phyloP scores from a whole-genome alignment of 2,888 invertebrate genomes.

The Cheilosia pagana region DNA sequence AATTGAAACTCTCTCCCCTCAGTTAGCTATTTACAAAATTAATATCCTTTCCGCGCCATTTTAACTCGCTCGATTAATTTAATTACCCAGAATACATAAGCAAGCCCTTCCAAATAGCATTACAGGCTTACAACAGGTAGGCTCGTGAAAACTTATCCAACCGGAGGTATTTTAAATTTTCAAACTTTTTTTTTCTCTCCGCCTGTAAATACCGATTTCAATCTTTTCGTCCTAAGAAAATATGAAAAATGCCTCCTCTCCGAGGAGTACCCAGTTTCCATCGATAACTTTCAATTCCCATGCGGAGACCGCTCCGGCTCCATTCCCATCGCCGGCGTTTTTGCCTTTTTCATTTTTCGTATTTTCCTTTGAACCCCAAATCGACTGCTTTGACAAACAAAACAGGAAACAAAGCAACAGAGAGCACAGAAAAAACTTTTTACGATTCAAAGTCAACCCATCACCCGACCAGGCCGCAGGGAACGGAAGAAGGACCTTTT shows the following conservation, averaged over 20 bases:
- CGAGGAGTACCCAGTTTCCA: slow-evolving; percentile 17
- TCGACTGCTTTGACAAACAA: slow-evolving; percentile 71
- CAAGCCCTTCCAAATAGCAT: slow-evolving; percentile 41
- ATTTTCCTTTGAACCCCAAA: slow-evolving; percentile 64
- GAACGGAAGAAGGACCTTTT: slow-evolving; percentile 59
- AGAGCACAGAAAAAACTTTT: slow-evolving; percentile 24
- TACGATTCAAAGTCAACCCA: slow-evolving; percentile 63
- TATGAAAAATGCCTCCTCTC: slow-evolving; percentile 33
- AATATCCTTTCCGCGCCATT: not conserved
- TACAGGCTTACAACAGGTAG: slow-evolving; percentile 55
- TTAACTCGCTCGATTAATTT: slow-evolving; percentile 67
- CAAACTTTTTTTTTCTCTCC: slow-evolving; percentile 25
- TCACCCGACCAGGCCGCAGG: slow-evolving; percentile 48
- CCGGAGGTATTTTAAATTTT: slow-evolving; percentile 55
- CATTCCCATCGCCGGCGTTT: slow-evolving; percentile 21
- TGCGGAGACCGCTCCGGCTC: slow-evolving; percentile 13
- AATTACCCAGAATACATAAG: slow-evolving; percentile 56
- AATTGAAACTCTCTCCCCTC: too few species aligned
- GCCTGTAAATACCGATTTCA: slow-evolving; percentile 33
- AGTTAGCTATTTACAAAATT: not conserved
- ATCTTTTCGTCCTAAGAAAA: slow-evolving; percentile 33
- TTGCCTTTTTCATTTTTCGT: slow-evolving; percentile 35
- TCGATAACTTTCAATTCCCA: slow-evolving; percentile 59
- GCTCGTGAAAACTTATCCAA: slow-evolving; percentile 50
- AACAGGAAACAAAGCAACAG: slow-evolving; percentile 50